These are phyloP conservation scores for Solen grandis DNA, from an alignment of 1,140 invertebrate genomes.

Conservation along the genomic window DNA sequence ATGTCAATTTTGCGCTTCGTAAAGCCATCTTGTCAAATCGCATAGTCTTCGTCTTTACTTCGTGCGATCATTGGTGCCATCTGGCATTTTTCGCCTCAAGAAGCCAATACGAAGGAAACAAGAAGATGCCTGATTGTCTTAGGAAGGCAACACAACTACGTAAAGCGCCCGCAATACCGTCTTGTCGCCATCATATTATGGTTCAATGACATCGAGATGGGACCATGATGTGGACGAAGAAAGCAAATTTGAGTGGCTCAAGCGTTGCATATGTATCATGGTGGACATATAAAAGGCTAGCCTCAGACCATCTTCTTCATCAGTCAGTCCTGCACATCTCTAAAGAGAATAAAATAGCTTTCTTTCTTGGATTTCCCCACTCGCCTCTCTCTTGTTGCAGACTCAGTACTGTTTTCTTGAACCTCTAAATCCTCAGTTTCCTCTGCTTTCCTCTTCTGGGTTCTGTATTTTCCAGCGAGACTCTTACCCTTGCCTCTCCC, in stretches of 20 bases:
- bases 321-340: no score
- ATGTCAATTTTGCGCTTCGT: constrained; percentile 37
- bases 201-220: no score
- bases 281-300: no score
- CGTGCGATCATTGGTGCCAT: constrained; percentile 51
- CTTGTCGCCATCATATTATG: constrained; percentile 6
- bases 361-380: constrained; percentile 17
- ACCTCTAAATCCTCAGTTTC: constrained; percentile 14
- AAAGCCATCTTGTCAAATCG: constrained; percentile 44
- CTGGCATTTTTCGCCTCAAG: constrained; percentile 46
- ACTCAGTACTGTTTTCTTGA: constrained; percentile 9
- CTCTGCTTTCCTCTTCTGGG: constrained; percentile 32
- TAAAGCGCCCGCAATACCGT: constrained; percentile 31
- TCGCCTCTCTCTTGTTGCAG: background rate
- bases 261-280: no score
- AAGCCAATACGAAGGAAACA: constrained; percentile 62
- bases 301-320: no score
- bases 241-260: no score
- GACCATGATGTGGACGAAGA: no score
- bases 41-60: constrained; percentile 43
- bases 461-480: no score
- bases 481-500: constrained; percentile 17
- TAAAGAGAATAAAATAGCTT: no score
- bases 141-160: constrained; percentile 50
- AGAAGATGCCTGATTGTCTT: constrained; percentile 51